Evolutionary conservation across 2,113 vertebrate genomes (phyloP).

Genomic region (Pholis gunnellus): DNA sequence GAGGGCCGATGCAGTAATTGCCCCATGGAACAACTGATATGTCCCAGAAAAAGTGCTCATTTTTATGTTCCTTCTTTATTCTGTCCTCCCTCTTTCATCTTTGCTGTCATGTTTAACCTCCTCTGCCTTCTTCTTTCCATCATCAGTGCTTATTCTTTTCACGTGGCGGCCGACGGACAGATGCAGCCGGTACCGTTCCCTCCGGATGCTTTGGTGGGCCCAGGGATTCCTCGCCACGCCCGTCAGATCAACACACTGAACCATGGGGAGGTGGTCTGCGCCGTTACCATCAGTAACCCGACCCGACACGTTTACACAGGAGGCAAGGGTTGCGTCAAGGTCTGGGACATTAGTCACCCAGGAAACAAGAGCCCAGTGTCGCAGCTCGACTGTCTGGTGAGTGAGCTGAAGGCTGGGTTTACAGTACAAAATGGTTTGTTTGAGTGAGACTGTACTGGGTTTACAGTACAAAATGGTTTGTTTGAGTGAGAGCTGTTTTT

Average conservation of each 20-base stretch:
- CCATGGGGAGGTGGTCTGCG: conserved; percentile 96
- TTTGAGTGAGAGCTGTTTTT: background rate
- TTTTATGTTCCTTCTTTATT: background rate
- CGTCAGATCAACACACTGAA: conserved; percentile 97
- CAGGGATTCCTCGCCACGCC: conserved; percentile 94
- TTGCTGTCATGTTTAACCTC: background rate
- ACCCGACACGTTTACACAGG: conserved; percentile 96
- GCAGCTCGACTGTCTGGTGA: conserved; percentile 97
- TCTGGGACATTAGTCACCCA: conserved; percentile 98
- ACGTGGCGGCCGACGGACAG: conserved; percentile 95
- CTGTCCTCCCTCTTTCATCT: background rate
- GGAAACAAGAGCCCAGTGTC: conserved; percentile 98
- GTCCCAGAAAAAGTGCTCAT: background rate
- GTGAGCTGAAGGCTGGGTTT: conserved; percentile 36
- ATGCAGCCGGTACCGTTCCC: conserved; percentile 98
- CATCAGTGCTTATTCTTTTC: conserved; percentile 94
- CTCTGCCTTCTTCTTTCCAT: background rate
- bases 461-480: background rate
- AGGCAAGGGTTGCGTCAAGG: conserved; percentile 97
- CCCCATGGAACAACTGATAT: background rate
- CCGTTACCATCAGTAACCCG: conserved; percentile 98
- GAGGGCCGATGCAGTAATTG: background rate
- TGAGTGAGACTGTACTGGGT: background rate
- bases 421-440: background rate
- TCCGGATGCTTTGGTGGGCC: conserved; percentile 93